Conservation (phyloP, 2,888 invertebrate species). For the Resseliella maxima region DNA sequence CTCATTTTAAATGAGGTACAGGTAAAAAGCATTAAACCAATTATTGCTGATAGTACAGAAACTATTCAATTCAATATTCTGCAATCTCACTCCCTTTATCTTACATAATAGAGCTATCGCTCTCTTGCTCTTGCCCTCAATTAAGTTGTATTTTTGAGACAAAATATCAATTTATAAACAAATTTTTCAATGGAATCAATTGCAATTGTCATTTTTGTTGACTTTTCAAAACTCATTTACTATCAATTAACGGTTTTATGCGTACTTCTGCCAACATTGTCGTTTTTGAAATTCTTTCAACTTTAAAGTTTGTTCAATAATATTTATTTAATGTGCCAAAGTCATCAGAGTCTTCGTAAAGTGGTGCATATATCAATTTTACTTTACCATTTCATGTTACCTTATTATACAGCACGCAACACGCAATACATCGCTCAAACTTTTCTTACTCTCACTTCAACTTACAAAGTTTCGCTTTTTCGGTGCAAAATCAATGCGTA, state of each 20-base stretch:
- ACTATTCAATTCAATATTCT: neutral
- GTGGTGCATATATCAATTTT: neutral
- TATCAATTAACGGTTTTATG: slow-evolving; percentile 45
- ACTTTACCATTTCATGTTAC: neutral
- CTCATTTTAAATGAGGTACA: slow-evolving; percentile 25
- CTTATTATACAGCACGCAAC: neutral
- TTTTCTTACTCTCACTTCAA: neutral
- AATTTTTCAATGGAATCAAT: neutral
- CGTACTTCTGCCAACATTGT: neutral
- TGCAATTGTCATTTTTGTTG: neutral
- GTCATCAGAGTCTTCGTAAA: slow-evolving; percentile 13
- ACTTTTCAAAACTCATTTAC: slow-evolving; percentile 35
- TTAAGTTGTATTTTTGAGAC: neutral
- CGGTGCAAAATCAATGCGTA: neutral
- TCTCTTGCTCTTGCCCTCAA: too few relatives aligned
- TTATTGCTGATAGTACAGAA: neutral
- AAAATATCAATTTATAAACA: neutral
- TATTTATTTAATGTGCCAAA: neutral
- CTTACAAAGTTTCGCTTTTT: neutral
- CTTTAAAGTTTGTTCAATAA: neutral
- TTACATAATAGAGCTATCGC: too few relatives aligned
- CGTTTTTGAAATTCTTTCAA: neutral
- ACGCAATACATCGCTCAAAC: neutral
- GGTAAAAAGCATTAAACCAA: slow-evolving; percentile 18
- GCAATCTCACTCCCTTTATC: too few relatives aligned